Conservation (phyloP, 2,888 invertebrate species). For the Drosophila vallismaia region DNA sequence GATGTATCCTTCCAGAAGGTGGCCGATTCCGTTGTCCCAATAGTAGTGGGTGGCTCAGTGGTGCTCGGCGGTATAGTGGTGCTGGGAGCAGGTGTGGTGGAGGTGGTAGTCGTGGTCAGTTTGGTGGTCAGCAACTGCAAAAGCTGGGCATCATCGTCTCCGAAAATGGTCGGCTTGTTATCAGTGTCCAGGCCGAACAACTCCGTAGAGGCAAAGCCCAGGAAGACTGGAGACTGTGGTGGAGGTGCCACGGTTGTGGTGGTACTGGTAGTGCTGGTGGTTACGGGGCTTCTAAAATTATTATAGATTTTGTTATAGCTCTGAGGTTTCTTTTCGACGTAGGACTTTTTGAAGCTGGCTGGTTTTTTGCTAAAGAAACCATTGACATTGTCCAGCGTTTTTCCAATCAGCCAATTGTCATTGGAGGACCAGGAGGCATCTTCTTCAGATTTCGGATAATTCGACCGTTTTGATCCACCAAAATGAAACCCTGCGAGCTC, state of each 20-base stretch:
- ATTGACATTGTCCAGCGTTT: constrained; percentile 28
- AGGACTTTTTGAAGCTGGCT: constrained; percentile 28
- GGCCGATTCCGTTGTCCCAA: neutral
- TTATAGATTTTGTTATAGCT: neutral
- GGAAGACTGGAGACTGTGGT: neutral
- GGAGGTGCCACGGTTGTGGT: neutral
- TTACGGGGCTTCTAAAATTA: neutral
- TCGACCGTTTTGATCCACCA: neutral
- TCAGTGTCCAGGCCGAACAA: neutral
- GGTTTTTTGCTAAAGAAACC: constrained; percentile 23
- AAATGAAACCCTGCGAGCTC: constrained; percentile 15
- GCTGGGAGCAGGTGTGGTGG: constrained; percentile 12
- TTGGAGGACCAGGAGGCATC: constrained; percentile 29
- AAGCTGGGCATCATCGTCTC: constrained; percentile 5
- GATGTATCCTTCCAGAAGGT: neutral
- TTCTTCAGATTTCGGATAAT: neutral
- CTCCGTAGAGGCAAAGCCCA: constrained; percentile 3
- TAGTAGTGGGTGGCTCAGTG: neutral
- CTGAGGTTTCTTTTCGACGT: constrained; percentile 24
- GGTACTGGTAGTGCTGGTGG: neutral
- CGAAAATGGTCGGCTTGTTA: neutral
- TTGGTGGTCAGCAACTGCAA: constrained; percentile 8
- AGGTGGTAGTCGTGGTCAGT: neutral
- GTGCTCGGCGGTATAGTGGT: neutral
- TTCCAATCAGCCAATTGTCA: constrained; percentile 45